Conservation (phyloP, 2,113 vertebrate species). For the Poecile atricapillus region DNA sequence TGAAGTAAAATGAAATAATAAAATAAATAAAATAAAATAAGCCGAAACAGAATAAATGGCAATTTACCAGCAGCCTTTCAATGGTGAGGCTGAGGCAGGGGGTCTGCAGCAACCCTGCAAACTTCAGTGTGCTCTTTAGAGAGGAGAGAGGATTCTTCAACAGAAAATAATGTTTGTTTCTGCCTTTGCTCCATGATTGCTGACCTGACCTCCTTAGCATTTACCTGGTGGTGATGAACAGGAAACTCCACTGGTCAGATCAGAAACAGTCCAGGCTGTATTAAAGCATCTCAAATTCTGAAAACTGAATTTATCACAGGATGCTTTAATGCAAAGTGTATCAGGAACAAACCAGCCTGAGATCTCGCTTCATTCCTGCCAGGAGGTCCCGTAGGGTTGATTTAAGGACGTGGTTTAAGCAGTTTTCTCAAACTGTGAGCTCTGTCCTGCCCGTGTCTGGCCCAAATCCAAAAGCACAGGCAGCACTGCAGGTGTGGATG, state of each 20-base stretch:
- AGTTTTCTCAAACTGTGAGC: not conserved
- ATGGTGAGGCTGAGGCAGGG: not conserved
- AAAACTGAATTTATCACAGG: not conserved
- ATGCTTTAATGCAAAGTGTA: not conserved
- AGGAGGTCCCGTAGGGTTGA: not conserved
- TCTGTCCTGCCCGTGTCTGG: not conserved
- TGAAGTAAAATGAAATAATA: not conserved
- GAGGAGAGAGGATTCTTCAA: not conserved
- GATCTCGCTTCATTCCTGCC: not conserved
- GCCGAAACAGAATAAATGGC: not conserved
- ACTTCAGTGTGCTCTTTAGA: not conserved
- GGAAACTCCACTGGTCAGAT: not conserved
- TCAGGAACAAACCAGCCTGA: not conserved
- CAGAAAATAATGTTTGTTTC: not conserved
- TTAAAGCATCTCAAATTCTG: not conserved
- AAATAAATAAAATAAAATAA: not conserved
- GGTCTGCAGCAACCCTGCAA: not conserved
- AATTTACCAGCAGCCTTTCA: not conserved
- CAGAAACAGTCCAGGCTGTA: not conserved
- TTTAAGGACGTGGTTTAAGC: not conserved
- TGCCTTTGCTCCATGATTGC: not conserved
- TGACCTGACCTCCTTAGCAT: not conserved
- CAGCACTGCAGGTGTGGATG: not conserved
- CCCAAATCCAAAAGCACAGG: not conserved
- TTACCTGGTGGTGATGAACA: not conserved